Evolutionary conservation across 1,140 invertebrate genomes (phyloP), one percentile per base, ranked within the genome.

Genomic region (Zaprionus africanus): DNA sequence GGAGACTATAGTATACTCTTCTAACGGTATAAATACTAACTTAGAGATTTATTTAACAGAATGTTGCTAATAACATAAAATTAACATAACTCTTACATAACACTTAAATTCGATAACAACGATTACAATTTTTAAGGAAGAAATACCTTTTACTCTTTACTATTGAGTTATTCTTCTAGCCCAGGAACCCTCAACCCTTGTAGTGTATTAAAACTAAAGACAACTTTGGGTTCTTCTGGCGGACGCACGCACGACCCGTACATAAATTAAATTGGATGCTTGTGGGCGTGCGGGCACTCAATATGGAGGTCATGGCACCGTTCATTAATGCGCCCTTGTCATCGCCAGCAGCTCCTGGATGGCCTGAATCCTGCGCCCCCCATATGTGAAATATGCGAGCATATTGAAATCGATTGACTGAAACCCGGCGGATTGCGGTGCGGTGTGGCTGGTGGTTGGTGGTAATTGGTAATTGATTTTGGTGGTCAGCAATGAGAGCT

Each of bases 381-480:
- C 81, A 83, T 83, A 84, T 83, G 81, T 72, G 72, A 24, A 31
- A 57, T 41, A 65, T 64, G 57, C 54, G 13, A 60, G 62, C 43
- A 57, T 26, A 75, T 69, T 69, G 59, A 24, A 77, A 70, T 74
- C 73, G 71, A 67, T 81, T 72, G 64, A 68, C 31, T 59, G 79
- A 68, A 71, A 79, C 64, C 73, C 54, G 5, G n/a, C 15, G n/a
- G 2, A 7, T n/a, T n/a, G 41, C 17, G n/a, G n/a, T n/a, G n/a
- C 6, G 0, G 41, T 3, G 41, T 1, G 22, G 22, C n/a, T 22
- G 22, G 41, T 3, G 41, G 6, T 6, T n/a, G 13, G n/a, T 4
- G 41, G 6, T 46, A 11, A 17, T 46, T 46, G 41, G 62, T 84
- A 88, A 88, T 88, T 88, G 84, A 84, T 90, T 88, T 84, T 38